Base-by-base conservation (phyloP, 2,113 vertebrate species). In the Paralichthys olivaceus region DNA sequence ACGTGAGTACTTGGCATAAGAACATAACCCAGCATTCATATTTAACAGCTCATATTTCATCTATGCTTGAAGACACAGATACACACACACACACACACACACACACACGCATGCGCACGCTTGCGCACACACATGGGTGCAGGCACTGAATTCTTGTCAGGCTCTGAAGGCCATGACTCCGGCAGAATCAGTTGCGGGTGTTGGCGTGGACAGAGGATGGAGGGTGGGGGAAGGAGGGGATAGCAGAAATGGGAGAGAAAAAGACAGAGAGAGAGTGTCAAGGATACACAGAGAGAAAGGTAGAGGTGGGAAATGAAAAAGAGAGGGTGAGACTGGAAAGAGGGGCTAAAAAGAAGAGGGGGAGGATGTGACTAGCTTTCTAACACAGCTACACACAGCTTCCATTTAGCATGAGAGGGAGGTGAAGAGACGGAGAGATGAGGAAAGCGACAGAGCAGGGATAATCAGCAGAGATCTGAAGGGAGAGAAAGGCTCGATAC, bases 321-420 rank as follows among this genome's bases (percentile, higher is more conserved):
- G 83, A 62, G 80, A 76, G 80, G 53, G 85, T 72, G 76, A 74
- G 84, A 55, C 59, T 75, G 37, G 55, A 53, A 53, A 87, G 87
- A 81, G 75, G 53, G 73, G 63, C 83, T 85, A 82, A 86, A 88
- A 90, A 86, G 87, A 84, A 80, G 83, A 84, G 87, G 59, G 84
- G 76, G 86, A 74, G 75, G 90, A 93, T 93, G 92, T 93, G 92
- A 93, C 91, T 87, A n/a, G 92, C 87, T 93, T 93, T 87, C 87
- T 85, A 93, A 93, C 84, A 14, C 79, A 25, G 77, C 73, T 55
- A 79, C 89, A 93, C 92, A 93, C 92, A 90, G 92, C 91, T 86
- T 66, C 90, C 81, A 93, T 93, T 93, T 92, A 93, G 91, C 76
- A 37, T 65, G 82, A 73, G 76, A 84, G 83, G 75, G 69, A 83